Evolutionary conservation across 2,888 invertebrate species (phyloP).

Genomic region (Junonia oenone): DNA sequence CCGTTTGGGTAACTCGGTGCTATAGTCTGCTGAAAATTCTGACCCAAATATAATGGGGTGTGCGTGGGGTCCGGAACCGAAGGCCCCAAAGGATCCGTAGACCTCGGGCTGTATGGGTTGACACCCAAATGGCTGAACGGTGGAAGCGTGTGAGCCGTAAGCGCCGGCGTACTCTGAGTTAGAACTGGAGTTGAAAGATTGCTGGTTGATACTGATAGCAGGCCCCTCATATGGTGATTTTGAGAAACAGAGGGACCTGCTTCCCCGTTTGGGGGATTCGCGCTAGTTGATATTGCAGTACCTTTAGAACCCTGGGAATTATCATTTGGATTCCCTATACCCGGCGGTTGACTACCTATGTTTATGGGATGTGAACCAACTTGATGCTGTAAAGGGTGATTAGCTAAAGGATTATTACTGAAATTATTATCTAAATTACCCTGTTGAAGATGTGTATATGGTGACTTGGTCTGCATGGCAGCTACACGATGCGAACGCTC

Average conservation of each 20-base stretch:
- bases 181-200: constrained; percentile 80
- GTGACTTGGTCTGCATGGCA: constrained; percentile 74
- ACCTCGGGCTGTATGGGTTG: constrained; percentile 79
- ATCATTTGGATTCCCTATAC: constrained; percentile 66
- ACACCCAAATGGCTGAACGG: constrained; percentile 80
- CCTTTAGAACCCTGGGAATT: constrained; percentile 64
- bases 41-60: constrained; percentile 81
- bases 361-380: constrained; percentile 78
- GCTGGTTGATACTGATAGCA: constrained; percentile 89
- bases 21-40: constrained; percentile 81
- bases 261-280: constrained; percentile 97
- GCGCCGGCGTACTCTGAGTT: constrained; percentile 76
- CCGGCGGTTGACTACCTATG: constrained; percentile 79
- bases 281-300: constrained; percentile 71
- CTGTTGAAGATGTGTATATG: constrained; percentile 78
- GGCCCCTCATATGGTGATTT: constrained; percentile 93
- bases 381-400: constrained; percentile 76
- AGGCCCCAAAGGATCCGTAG: constrained; percentile 81
- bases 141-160: constrained; percentile 78
- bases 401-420: constrained; percentile 77
- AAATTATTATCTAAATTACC: constrained; percentile 79
- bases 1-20: constrained; percentile 89
- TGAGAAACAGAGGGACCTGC: constrained; percentile 95
- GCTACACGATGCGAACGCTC: constrained; percentile 79
- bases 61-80: constrained; percentile 79